Base-by-base conservation (phyloP, 2,797 vertebrate species). In the Apogon talboti region DNA sequence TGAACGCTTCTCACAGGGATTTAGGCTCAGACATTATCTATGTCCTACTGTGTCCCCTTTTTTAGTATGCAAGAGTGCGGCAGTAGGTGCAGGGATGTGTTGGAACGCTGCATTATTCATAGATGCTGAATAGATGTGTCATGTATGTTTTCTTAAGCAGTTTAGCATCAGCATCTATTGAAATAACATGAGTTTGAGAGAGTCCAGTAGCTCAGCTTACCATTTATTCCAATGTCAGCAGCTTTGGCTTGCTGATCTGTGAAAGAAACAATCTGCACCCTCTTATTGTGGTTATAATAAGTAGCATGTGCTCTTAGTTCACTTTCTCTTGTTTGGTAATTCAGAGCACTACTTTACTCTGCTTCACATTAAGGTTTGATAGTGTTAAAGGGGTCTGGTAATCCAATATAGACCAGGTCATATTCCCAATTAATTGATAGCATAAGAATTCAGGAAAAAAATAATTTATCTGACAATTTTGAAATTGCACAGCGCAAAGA, bases 211-310 rank as follows among this genome's bases (percentile, higher is more conserved):
- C 60, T 50, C 54, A 18, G 59, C 41, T 43, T 8, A 45, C 55
- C 77, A 41, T 71, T 71, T 83, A 66, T 60, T 73, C 66, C 55
- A 38, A 42, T 42, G 19, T 86, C 75, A 74, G 86, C 74, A 84
- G 48, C 40, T 75, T 48, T 45, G 40, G 48, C 70, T 74, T 67
- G 66, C 76, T 84, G 79, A 84, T 75, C 72, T 85, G 79, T 75
- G 84, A 89, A 86, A 81, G 79, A 83, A 88, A 88, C 72, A 82
- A 62, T 85, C 57, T 78, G 66, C 53, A 33, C 38, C 2, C 16
- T 56, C 68, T 59, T 74, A 46, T 67, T 77, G 65, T 38, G 18
- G 35, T 63, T 49, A 44, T 67, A 70, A 67, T 63, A 70, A 65
- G 61, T 28, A 15, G 33, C 6, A 12, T 45, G 52, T 56, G 18